phyloP scores from a whole-genome alignment of 2,888 invertebrate genomes.

The Ypsolopha sequella region DNA sequence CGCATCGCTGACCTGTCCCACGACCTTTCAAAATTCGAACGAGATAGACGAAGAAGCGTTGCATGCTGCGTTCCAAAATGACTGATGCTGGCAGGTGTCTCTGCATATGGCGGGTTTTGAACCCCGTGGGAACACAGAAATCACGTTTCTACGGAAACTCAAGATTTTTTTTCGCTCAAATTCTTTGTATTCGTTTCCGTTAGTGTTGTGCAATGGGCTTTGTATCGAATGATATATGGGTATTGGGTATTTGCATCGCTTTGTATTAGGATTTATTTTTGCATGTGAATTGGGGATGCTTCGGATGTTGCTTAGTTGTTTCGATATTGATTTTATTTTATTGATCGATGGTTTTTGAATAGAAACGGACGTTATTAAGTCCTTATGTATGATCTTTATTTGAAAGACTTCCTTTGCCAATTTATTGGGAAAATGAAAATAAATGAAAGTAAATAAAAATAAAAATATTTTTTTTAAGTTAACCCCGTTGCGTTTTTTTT shows the following conservation, averaged over 20 bases:
- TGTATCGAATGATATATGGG: constrained; percentile 30
- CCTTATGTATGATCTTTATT: no score
- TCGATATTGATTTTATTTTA: not conserved
- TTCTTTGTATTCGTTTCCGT: constrained; percentile 26
- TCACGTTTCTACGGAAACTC: constrained; percentile 55
- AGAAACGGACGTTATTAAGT: constrained; percentile 1
- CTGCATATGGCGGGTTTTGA: constrained; percentile 20
- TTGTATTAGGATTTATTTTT: constrained; percentile 12
- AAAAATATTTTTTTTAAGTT: no score
- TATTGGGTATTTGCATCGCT: constrained; percentile 16
- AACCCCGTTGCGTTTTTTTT: no score
- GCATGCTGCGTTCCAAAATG: not conserved
- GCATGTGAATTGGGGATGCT: constrained; percentile 16
- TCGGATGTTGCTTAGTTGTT: constrained; percentile 1
- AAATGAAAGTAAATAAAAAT: no score
- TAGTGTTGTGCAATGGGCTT: constrained; percentile 24
- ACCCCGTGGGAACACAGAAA: constrained; percentile 54
- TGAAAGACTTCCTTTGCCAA: no score
- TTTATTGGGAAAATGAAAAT: no score
- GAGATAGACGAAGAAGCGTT: not conserved
- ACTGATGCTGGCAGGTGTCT: constrained; percentile 38
- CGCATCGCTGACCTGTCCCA: constrained; percentile 44
- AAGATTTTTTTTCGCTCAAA: constrained; percentile 13
- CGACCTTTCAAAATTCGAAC: constrained; percentile 26
- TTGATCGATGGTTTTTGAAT: not conserved